phyloP scores from a whole-genome alignment of 2,113 vertebrate genomes.

The Seriola rivoliana region DNA sequence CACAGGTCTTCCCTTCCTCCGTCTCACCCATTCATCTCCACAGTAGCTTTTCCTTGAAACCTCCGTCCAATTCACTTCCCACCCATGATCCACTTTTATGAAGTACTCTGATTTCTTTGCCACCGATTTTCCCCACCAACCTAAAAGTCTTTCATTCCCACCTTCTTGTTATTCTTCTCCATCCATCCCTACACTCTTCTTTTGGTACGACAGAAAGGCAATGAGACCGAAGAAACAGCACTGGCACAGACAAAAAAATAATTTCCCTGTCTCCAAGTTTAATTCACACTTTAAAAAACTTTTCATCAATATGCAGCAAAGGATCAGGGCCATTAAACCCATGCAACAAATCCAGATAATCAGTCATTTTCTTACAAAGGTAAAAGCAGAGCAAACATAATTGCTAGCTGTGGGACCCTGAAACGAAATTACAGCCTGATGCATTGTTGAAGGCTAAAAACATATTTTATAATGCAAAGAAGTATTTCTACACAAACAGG shows the following conservation, averaged over 20 bases:
- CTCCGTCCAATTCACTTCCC: conserved; percentile 31
- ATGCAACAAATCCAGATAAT: conserved; percentile 17
- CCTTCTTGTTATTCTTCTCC: conserved; percentile 22
- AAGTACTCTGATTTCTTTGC: conserved; percentile 30
- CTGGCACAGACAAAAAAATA: background rate
- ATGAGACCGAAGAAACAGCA: background rate
- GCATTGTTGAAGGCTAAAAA: conserved; percentile 10
- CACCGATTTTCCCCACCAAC: conserved; percentile 33
- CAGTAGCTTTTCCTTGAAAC: conserved; percentile 14
- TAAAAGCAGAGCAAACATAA: conserved; percentile 25
- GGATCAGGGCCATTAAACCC: conserved; percentile 22
- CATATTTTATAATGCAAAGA: background rate
- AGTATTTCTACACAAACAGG: background rate
- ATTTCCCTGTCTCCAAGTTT: background rate
- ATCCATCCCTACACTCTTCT: conserved; percentile 12
- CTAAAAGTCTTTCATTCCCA: conserved; percentile 21
- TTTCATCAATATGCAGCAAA: conserved; percentile 11
- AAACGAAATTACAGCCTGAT: conserved; percentile 4
- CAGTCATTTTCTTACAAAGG: conserved; percentile 10
- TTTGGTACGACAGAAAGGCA: conserved; percentile 2
- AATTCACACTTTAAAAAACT: conserved; percentile 41
- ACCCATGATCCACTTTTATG: conserved; percentile 37
- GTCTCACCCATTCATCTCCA: conserved; percentile 39
- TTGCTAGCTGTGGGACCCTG: conserved; percentile 4
- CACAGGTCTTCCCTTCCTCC: background rate